phyloP scores from a whole-genome alignment of 2,113 vertebrate genomes.

The Coptodon bakossiorum region DNA sequence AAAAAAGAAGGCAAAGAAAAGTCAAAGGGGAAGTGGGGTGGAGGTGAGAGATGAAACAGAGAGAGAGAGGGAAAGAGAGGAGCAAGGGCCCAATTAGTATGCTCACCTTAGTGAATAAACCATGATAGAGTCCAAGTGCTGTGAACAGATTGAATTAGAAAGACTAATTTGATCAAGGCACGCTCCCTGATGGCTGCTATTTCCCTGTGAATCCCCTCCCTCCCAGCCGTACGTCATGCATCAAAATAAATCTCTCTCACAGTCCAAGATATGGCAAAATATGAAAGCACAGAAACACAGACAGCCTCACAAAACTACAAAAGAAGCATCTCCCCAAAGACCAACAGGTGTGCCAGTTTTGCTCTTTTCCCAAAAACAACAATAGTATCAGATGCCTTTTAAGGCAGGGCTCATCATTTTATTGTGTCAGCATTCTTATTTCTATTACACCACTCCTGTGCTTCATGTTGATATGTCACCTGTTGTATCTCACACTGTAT shows the following conservation, averaged over 20 bases:
- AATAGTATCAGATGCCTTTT: neutral
- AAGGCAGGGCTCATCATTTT: neutral
- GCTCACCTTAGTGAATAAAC: slow-evolving; percentile 47
- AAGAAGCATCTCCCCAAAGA: neutral
- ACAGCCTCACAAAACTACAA: neutral
- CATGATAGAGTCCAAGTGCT: slow-evolving; percentile 43
- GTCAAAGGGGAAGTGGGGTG: neutral
- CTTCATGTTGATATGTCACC: neutral
- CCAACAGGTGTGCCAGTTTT: slow-evolving; percentile 25
- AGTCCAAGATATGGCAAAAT: neutral
- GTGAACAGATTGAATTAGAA: slow-evolving; percentile 56
- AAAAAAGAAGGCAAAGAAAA: neutral
- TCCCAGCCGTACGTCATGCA: neutral
- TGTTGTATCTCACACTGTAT: neutral
- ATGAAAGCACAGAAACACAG: neutral
- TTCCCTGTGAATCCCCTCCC: slow-evolving; percentile 5
- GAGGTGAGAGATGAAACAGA: neutral
- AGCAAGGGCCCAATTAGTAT: slow-evolving; percentile 33
- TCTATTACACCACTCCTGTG: neutral
- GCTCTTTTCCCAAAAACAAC: neutral
- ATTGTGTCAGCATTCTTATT: neutral
- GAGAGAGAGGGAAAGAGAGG: neutral
- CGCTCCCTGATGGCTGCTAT: slow-evolving; percentile 25
- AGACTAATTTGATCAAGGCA: slow-evolving; percentile 46
- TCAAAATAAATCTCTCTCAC: slow-evolving; percentile 25